Conservation (phyloP, 2,888 invertebrate species). For the Drosophila formosana region DNA sequence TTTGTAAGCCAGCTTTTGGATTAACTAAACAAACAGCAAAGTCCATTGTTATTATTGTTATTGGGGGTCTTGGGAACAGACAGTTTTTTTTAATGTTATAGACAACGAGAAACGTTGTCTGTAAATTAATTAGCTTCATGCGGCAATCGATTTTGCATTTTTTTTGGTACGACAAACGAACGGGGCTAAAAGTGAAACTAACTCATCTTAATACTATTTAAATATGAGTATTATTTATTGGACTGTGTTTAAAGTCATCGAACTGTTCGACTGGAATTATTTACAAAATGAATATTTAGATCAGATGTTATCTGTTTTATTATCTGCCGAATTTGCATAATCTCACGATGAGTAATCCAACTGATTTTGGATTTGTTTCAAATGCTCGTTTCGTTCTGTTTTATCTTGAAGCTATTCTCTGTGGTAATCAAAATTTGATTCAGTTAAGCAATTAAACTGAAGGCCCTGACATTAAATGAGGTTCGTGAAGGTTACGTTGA, state of each 20-base stretch:
- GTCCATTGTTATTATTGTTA: slow-evolving; percentile 38
- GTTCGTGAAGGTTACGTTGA: not conserved
- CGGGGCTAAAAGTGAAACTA: slow-evolving; percentile 31
- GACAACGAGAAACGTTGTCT: slow-evolving; percentile 41
- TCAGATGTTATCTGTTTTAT: not conserved
- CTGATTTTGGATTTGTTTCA: not conserved
- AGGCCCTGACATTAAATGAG: not conserved
- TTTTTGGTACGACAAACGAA: not conserved
- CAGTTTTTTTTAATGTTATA: slow-evolving; percentile 32
- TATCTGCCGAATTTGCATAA: slow-evolving; percentile 1
- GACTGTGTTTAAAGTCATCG: slow-evolving; percentile 2
- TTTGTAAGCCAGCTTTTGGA: slow-evolving; percentile 70
- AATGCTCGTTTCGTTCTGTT: too few relatives aligned
- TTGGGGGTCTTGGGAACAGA: slow-evolving; percentile 41
- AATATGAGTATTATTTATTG: not conserved
- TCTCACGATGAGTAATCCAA: not conserved
- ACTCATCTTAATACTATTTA: not conserved
- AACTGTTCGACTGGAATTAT: not conserved
- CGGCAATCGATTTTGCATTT: slow-evolving; percentile 17
- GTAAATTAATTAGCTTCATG: slow-evolving; percentile 56
- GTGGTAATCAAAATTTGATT: not conserved
- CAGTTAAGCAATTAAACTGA: slow-evolving; percentile 4
- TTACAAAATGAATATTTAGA: not conserved
- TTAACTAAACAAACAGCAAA: slow-evolving; percentile 66
- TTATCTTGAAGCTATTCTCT: too few relatives aligned